A percentile compares a stretch with the other conserved stretches of the same genome.
phyloP scores from a whole-genome alignment of 2,797 vertebrate species.

The Prunella strophiata region DNA sequence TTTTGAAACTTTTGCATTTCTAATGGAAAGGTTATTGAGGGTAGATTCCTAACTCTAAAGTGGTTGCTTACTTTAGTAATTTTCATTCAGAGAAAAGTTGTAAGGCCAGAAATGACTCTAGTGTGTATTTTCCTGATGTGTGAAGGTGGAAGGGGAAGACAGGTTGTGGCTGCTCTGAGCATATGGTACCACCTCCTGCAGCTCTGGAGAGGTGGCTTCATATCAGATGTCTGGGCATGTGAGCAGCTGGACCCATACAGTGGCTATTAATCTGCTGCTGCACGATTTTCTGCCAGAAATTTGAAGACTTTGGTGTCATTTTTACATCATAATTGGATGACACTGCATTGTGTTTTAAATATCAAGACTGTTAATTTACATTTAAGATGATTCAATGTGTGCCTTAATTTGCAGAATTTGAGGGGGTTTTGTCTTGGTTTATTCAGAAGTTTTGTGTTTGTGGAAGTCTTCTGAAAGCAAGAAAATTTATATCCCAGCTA shows the following conservation, averaged over 20 bases:
- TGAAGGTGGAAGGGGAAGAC: neutral
- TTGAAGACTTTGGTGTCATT: neutral
- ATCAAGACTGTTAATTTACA: neutral
- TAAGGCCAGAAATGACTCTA: neutral
- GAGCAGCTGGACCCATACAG: neutral
- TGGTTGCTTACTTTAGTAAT: neutral
- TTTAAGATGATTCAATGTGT: neutral
- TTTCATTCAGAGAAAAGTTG: neutral
- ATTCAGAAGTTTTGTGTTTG: neutral
- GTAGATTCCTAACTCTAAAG: neutral
- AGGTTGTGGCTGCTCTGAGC: neutral
- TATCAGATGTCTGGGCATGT: neutral
- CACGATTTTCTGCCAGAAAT: neutral
- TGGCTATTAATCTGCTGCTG: neutral
- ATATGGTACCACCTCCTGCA: neutral
- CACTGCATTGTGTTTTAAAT: neutral
- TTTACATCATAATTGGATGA: neutral
- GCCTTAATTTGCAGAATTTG: no score
- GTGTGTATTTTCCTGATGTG: neutral
- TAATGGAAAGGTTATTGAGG: neutral
- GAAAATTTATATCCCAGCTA: neutral
- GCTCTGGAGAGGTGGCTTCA: neutral
- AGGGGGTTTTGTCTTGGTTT: no score
- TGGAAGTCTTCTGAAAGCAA: neutral
- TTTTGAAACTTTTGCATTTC: neutral